phyloP scores from a whole-genome alignment of 2,113 vertebrate genomes.

The Ariopsis seemanni region DNA sequence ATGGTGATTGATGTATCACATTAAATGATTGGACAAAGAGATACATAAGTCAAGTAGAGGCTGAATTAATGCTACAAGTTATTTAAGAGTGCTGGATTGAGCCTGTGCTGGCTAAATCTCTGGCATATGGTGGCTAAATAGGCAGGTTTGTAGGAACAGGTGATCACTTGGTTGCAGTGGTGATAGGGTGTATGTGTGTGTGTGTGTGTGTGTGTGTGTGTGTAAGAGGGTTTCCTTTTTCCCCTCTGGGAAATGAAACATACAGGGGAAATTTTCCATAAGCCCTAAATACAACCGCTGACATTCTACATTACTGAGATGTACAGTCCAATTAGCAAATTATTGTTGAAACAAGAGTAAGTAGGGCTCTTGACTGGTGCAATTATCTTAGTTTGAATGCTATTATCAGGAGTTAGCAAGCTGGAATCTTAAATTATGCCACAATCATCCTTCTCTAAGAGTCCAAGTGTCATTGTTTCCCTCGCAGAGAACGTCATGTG shows the following conservation, averaged over 20 bases:
- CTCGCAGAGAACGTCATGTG: not conserved
- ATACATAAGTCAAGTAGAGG: conserved; percentile 44
- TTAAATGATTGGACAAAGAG: conserved; percentile 43
- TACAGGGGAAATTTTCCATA: not conserved
- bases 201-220: conserved; percentile 37
- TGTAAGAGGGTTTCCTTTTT: not conserved
- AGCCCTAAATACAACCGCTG: not conserved
- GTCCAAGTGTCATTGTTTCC: not conserved
- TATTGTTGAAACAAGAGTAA: not conserved
- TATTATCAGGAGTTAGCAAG: not conserved
- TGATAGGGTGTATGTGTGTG: conserved; percentile 53
- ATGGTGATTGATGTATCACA: conserved; percentile 57
- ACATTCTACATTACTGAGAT: not conserved
- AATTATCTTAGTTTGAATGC: not conserved
- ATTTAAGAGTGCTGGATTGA: not conserved
- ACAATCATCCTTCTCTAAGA: not conserved
- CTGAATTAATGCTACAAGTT: conserved; percentile 53
- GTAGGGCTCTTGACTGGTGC: not conserved
- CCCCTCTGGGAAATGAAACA: not conserved
- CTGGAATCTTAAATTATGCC: not conserved
- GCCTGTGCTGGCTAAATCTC: conserved; percentile 65
- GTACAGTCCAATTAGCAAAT: not conserved
- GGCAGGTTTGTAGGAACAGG: conserved; percentile 77
- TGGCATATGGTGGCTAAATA: conserved; percentile 81
- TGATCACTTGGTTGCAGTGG: not conserved